phyloP scores from a whole-genome alignment of 2,797 vertebrate genomes.

The Choloepus didactylus region DNA sequence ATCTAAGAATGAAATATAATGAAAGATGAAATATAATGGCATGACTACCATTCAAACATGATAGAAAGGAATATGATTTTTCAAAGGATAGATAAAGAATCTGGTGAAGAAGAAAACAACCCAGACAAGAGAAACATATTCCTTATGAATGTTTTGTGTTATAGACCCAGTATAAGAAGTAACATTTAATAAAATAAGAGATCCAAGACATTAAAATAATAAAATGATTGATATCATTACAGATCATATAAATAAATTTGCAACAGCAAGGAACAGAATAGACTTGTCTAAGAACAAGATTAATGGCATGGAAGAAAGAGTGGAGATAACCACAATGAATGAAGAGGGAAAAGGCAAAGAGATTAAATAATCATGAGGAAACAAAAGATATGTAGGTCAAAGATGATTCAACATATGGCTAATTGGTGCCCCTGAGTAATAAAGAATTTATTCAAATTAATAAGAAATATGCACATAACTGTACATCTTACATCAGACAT shows the following conservation, averaged over 20 bases:
- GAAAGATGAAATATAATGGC: background rate
- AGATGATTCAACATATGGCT: background rate
- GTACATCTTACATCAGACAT: background rate
- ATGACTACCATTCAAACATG: background rate
- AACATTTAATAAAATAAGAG: background rate
- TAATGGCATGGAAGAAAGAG: constrained; percentile 27
- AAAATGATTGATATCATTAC: background rate
- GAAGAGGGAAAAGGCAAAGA: background rate
- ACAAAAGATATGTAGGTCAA: background rate
- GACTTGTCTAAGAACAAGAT: background rate
- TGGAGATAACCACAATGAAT: background rate
- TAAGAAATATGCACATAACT: background rate
- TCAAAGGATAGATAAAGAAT: constrained; percentile 1
- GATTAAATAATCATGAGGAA: constrained; percentile 40
- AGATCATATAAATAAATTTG: constrained; percentile 1
- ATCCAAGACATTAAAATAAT: background rate
- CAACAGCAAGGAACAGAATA: constrained; percentile 29
- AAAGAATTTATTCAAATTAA: background rate
- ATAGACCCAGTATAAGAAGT: background rate
- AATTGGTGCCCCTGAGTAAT: background rate
- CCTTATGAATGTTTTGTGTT: background rate
- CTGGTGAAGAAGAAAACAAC: background rate
- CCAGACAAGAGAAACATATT: background rate
- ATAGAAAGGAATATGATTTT: background rate
- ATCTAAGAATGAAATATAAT: background rate